A percentile compares a stretch with the other conserved stretches of the same genome.
Conservation (phyloP, 2,888 invertebrate species). For the Drosophila borealis region DNA sequence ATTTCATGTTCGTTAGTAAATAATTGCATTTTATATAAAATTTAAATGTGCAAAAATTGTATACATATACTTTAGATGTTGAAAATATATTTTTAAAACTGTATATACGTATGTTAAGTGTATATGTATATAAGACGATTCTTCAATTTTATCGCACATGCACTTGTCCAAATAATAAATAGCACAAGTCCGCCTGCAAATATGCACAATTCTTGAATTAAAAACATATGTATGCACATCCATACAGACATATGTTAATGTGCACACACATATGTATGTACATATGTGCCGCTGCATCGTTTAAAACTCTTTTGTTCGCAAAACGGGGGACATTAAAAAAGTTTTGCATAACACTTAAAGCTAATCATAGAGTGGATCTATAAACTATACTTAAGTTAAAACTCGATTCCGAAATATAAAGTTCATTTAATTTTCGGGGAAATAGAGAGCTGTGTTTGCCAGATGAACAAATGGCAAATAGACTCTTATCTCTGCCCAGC, state of each 20-base stretch:
- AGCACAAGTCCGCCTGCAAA: constrained; percentile 52
- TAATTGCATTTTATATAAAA: constrained; percentile 54
- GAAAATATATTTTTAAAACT: constrained; percentile 8
- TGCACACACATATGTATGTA: neutral
- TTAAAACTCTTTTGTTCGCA: neutral
- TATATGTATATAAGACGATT: constrained; percentile 27
- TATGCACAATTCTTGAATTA: constrained; percentile 43
- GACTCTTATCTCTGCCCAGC: constrained; percentile 12
- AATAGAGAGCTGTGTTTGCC: neutral
- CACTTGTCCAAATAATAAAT: constrained; percentile 76
- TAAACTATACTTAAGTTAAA: constrained; percentile 13
- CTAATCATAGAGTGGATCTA: neutral
- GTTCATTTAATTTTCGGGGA: neutral
- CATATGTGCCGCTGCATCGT: neutral
- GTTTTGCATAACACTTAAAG: constrained; percentile 3
- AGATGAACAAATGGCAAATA: constrained; percentile 1
- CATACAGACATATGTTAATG: constrained; percentile 19
- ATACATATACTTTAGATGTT: constrained; percentile 1
- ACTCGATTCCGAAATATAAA: constrained; percentile 4
- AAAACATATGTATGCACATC: constrained; percentile 24
- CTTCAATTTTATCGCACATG: constrained; percentile 41
- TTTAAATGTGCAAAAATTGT: constrained; percentile 29
- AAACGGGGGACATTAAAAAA: neutral
- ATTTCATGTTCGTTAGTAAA: constrained; percentile 39
- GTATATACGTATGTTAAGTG: constrained; percentile 4